Conservation (phyloP, 2,888 invertebrate species). For the Dasypogon diadema region DNA sequence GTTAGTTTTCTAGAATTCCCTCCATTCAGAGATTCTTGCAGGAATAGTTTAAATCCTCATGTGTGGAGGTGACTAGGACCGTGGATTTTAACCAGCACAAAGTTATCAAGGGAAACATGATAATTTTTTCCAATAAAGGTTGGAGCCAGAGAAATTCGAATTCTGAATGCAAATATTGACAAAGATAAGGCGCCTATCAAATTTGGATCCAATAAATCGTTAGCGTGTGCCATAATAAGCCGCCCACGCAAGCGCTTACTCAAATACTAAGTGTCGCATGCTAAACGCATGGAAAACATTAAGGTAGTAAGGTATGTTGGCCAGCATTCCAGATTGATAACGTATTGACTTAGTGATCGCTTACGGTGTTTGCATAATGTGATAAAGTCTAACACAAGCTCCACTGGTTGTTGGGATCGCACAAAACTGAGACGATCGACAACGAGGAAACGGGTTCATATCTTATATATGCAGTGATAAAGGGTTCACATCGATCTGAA, state of each 20-base stretch:
- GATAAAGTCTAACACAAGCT: constrained; percentile 26
- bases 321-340: constrained; percentile 20
- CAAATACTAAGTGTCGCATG: constrained; percentile 8
- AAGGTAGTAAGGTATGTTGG: neutral
- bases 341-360: constrained; percentile 45
- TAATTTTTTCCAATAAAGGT: neutral
- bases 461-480: constrained; percentile 14
- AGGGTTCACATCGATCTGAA: constrained; percentile 30
- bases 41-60: too few species aligned
- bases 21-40: too few species aligned
- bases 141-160: neutral
- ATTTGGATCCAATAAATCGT: constrained; percentile 36
- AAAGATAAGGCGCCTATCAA: constrained; percentile 44
- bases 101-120: neutral
- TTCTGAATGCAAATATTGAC: constrained; percentile 37
- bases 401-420: constrained; percentile 9
- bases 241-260: constrained; percentile 47
- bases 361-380: constrained; percentile 36
- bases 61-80: too few species aligned
- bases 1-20: too few species aligned
- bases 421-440: neutral
- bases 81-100: too few species aligned
- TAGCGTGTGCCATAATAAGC: constrained; percentile 49
- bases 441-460: constrained; percentile 19
- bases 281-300: constrained; percentile 9